Base-by-base conservation (phyloP, 2,888 invertebrate genomes). In the Apamea anceps region DNA sequence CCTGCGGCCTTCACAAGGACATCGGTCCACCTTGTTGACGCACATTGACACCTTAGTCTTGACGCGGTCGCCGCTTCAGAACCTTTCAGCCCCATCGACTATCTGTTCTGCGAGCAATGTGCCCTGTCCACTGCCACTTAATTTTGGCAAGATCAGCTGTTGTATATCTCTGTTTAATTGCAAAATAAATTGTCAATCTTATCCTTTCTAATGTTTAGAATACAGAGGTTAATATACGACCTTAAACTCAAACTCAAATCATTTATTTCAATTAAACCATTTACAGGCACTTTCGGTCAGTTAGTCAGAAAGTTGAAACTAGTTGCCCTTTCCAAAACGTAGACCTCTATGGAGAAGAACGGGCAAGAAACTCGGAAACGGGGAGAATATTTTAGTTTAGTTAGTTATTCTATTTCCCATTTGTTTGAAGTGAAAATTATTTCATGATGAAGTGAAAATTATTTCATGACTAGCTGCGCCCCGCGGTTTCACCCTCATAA, bases 341-440 rank as follows among this genome's bases (percentile, higher is more conserved):
- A n/a, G n/a, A n/a, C n/a, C n/a, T n/a, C n/a, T n/a, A n/a, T n/a
- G n/a, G n/a, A n/a, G n/a, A n/a, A n/a, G n/a, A n/a, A n/a, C n/a
- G n/a, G n/a, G n/a, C n/a, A n/a, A n/a, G n/a, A n/a, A n/a, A n/a
- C n/a, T n/a, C n/a, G n/a, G n/a, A n/a, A n/a, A n/a, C n/a, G n/a
- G n/a, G n/a, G n/a, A n/a, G n/a, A n/a, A n/a, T n/a, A n/a, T n/a
- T n/a, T n/a, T n/a, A n/a, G n/a, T n/a, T n/a, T n/a, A n/a, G n/a
- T n/a, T n/a, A 70, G 32, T 77, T 71, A 71, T 67, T 66, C 54
- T 32, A 63, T 75, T 80, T 75, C 28, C 66, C 4, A 66, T 76
- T 82, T 66, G 65, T 72, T 77, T 68, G 32, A 77, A 21, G 60
- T 73, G 76, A 67, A 81, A 82, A 84, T 84, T 81, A 79, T 82